These are phyloP conservation scores for Druon quercuslanigerum DNA, from an alignment of 1,140 invertebrate species.

Conservation along the genomic window DNA sequence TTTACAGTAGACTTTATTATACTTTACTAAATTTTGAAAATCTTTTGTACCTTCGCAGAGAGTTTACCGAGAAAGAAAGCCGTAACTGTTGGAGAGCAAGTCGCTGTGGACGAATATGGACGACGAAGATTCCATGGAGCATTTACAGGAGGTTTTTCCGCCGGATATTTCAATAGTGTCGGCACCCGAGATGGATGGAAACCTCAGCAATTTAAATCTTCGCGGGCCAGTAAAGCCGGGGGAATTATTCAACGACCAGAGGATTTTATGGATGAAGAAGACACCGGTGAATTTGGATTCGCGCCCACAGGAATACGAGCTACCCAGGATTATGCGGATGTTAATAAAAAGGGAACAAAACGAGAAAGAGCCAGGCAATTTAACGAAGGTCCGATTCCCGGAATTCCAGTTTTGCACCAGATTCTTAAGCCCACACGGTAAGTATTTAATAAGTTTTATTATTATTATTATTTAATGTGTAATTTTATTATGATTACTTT, in stretches of 20 bases:
- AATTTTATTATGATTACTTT: background rate
- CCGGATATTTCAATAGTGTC: slow-evolving; percentile 98
- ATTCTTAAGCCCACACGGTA: slow-evolving; percentile 86
- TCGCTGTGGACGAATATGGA: slow-evolving; percentile 92
- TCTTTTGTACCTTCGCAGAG: slow-evolving; percentile 76
- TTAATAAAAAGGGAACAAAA: slow-evolving; percentile 74
- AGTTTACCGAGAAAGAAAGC: slow-evolving; percentile 88
- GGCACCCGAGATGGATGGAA: slow-evolving; percentile 97
- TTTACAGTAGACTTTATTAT: too few species aligned
- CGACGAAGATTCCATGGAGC: slow-evolving; percentile 97
- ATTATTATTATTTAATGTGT: slow-evolving; percentile 20
- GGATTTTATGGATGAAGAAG: slow-evolving; percentile 99
- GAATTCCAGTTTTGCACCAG: slow-evolving; percentile 85
- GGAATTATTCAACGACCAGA: slow-evolving; percentile 81
- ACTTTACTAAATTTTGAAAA: slow-evolving; percentile 31
- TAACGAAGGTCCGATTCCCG: slow-evolving; percentile 85
- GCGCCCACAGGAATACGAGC: slow-evolving; percentile 90
- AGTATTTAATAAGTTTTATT: slow-evolving; percentile 36
- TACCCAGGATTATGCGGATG: slow-evolving; percentile 82
- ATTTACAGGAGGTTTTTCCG: slow-evolving; percentile 99
- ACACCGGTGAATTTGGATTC: slow-evolving; percentile 95
- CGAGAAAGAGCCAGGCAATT: slow-evolving; percentile 71
- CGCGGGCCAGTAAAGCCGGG: slow-evolving; percentile 81
- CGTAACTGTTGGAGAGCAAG: slow-evolving; percentile 90
- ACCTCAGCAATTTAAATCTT: slow-evolving; percentile 94